Evolutionary conservation across 2,797 vertebrate species (phyloP).

Genomic region (Austrolebias charrua): DNA sequence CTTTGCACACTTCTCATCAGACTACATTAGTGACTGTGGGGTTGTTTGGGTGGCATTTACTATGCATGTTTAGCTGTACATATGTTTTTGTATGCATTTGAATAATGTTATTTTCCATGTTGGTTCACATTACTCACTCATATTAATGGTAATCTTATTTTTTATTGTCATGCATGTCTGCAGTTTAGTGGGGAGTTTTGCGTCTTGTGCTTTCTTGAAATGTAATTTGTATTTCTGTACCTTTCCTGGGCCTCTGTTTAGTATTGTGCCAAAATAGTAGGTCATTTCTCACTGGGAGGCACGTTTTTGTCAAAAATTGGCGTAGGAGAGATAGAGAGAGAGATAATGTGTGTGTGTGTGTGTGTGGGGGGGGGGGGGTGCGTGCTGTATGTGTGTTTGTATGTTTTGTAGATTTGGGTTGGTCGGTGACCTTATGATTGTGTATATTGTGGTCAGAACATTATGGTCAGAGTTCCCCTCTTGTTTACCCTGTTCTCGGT

Average conservation of each 20-base stretch:
- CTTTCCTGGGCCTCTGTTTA: slow-evolving; percentile 29
- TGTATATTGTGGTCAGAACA: slow-evolving; percentile 3
- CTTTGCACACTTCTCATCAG: slow-evolving; percentile 31
- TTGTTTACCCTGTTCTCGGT: slow-evolving; percentile 31
- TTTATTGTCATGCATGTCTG: slow-evolving; percentile 5
- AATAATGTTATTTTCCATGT: not conserved
- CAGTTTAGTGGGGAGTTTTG: slow-evolving; percentile 15
- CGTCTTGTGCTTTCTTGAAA: slow-evolving; percentile 19
- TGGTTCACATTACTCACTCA: slow-evolving; percentile 3
- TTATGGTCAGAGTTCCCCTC: slow-evolving; percentile 23
- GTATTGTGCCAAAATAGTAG: slow-evolving; percentile 41
- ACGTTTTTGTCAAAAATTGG: slow-evolving; percentile 57
- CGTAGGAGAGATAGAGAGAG: not conserved
- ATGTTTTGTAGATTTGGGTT: slow-evolving; percentile 2
- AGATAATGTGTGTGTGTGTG: not conserved
- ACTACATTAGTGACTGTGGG: slow-evolving; percentile 24
- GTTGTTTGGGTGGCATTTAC: slow-evolving; percentile 21
- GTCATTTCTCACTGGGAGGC: slow-evolving; percentile 55
- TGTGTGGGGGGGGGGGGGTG: no score
- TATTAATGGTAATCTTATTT: slow-evolving; percentile 6
- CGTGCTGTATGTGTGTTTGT: slow-evolving; percentile 2
- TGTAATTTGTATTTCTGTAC: slow-evolving; percentile 31
- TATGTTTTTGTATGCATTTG: not conserved
- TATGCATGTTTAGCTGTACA: slow-evolving; percentile 10
- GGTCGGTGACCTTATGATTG: not conserved